Base-by-base conservation (phyloP, 2,113 vertebrate genomes). In the Hystrix cristata region DNA sequence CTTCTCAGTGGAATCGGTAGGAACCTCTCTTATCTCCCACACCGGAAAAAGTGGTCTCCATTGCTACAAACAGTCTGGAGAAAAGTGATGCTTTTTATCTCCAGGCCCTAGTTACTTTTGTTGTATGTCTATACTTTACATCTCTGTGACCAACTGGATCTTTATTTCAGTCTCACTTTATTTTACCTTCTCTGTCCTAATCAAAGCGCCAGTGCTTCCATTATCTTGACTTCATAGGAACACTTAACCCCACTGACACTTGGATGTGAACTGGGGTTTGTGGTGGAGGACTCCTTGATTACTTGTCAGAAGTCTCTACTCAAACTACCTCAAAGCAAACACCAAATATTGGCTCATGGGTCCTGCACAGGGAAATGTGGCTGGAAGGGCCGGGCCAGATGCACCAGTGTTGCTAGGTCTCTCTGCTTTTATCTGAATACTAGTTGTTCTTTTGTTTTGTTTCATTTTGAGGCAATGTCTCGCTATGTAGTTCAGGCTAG, bases 381-480 rank as follows among this genome's bases (percentile, higher is more conserved):
- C 53, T 51, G 43, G 23, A 34, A 55, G 29, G 19, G n/a, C 29
- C 38, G 71, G 4, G 29, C 3, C 5, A 78, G 71, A 29, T 38
- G 14, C n/a, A 19, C 21, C 34, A 34, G 29, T 2, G n/a, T 0
- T 34, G 23, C 16, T 76, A 8, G 7, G 15, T 82, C 34, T 43
- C 59, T 46, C 19, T 76, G 34, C 21, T 69, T 90, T 62, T 94
- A 18, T 93, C 78, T 80, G 5, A 76, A 92, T 21, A 80, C 34
- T 78, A 19, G 18, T 14, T 82, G 76, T 87, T 94, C 34, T 74
- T 87, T 95, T 65, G 46, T 96, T 16, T 91, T 71, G 53, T 4
- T 62, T 38, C 38, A 38, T 38, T 38, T 38, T 38, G 38, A 38
- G 38, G 38, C 38, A 38, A 38, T 38, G 38, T 38, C 38, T 38